Conservation (phyloP, 2,888 invertebrate species). For the Cheilosia scutellata region DNA sequence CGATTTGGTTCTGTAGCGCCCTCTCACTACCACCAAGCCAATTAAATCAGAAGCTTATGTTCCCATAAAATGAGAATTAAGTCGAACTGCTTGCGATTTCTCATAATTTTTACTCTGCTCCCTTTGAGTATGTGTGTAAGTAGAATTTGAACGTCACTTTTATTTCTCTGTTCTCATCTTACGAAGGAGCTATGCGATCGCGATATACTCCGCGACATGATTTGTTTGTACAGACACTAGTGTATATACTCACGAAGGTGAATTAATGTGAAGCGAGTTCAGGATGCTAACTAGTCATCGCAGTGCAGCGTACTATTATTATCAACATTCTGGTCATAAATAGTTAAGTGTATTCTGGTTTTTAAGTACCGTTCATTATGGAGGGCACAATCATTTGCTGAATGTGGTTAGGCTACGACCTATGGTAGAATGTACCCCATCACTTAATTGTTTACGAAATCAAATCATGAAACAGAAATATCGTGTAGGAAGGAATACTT, state of each 20-base stretch:
- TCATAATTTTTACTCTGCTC: conserved; percentile 60
- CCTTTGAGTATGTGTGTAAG: conserved; percentile 23
- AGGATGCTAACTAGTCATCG: conserved; percentile 71
- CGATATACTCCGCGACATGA: conserved; percentile 60
- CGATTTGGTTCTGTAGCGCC: conserved; percentile 62
- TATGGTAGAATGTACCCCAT: conserved; percentile 33
- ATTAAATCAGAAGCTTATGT: conserved; percentile 76
- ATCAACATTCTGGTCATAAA: conserved; percentile 62
- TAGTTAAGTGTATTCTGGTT: conserved; percentile 69
- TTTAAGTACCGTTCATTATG: conserved; percentile 72
- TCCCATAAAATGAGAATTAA: conserved; percentile 73
- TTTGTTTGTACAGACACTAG: conserved; percentile 53
- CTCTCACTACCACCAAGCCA: conserved; percentile 61
- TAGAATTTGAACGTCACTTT: conserved; percentile 49
- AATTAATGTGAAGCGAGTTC: conserved; percentile 64
- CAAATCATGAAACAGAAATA: background rate
- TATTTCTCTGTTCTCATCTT: conserved; percentile 19
- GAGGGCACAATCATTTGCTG: conserved; percentile 46
- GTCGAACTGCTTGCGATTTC: conserved; percentile 63
- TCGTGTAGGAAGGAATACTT: conserved; percentile 10
- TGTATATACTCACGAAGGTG: conserved; percentile 26
- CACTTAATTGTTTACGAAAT: conserved; percentile 45
- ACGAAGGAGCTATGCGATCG: conserved; percentile 6
- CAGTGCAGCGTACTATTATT: conserved; percentile 59
- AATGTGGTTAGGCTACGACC: conserved; percentile 35